These are phyloP conservation scores for Thryonomys swinderianus DNA, from an alignment of 2,113 vertebrate species.

Conservation along the genomic window DNA sequence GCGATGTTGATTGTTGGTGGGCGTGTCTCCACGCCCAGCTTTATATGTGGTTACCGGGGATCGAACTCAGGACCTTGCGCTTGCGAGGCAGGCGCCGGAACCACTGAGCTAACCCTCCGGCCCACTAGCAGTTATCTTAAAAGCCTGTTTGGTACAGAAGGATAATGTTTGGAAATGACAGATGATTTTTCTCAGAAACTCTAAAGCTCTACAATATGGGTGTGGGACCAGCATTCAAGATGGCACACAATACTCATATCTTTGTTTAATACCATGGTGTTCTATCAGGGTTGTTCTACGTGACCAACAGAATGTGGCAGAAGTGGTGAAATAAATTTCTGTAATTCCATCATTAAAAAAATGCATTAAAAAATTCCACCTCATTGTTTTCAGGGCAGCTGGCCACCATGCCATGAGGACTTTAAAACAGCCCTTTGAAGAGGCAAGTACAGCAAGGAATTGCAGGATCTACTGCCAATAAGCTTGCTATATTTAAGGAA, in stretches of 20 bases:
- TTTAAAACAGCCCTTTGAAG: constrained; percentile 7
- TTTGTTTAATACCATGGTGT: not conserved
- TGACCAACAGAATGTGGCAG: not conserved
- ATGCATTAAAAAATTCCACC: not conserved
- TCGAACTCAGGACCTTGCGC: no score
- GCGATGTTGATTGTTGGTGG: no score
- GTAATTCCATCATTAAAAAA: not conserved
- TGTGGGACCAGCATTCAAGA: constrained; percentile 9
- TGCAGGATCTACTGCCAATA: not conserved
- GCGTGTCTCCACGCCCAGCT: no score
- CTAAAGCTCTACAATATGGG: not conserved
- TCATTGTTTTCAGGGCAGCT: not conserved
- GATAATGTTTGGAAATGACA: constrained; percentile 5
- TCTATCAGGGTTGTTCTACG: not conserved
- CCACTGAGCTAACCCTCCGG: no score
- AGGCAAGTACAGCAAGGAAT: not conserved
- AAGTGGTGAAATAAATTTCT: constrained; percentile 22
- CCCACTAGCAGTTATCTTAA: not conserved
- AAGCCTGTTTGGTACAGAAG: not conserved
- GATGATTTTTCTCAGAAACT: not conserved
- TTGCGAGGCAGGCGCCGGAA: no score
- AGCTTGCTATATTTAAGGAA: not conserved
- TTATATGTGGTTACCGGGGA: no score
- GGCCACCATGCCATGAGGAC: not conserved
- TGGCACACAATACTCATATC: not conserved